Evolutionary conservation across 2,113 vertebrate species (phyloP).

Genomic region (Solenodon paradoxus): DNA sequence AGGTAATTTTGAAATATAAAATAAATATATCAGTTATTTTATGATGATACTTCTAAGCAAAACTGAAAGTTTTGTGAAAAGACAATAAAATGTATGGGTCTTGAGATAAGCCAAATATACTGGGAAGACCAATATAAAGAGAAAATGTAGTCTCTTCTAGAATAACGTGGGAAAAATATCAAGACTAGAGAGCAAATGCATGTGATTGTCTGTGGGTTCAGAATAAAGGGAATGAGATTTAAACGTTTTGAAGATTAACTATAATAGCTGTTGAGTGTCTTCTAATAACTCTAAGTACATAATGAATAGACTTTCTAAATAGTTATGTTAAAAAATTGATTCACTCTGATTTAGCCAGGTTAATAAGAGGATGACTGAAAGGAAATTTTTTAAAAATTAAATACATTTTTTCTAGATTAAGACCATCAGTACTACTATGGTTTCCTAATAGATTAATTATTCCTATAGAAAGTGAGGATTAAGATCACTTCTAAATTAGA

Average conservation of each 20-base stretch:
- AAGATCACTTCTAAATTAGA: not conserved
- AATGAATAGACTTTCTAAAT: not conserved
- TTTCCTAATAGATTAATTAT: not conserved
- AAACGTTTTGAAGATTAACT: not conserved
- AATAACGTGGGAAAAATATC: not conserved
- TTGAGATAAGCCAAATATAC: not conserved
- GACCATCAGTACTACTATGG: not conserved
- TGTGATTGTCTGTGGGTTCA: not conserved
- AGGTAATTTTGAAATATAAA: not conserved
- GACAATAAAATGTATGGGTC: not conserved
- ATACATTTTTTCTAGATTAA: not conserved
- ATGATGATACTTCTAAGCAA: not conserved
- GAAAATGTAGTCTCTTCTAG: not conserved
- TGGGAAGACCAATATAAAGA: not conserved
- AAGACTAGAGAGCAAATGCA: not conserved
- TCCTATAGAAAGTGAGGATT: not conserved
- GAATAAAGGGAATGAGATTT: not conserved
- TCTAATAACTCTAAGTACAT: not conserved
- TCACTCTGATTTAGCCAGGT: not conserved
- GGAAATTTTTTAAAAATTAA: not conserved
- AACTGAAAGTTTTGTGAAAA: not conserved
- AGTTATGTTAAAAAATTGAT: not conserved
- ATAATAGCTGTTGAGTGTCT: not conserved
- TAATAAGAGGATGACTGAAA: not conserved
- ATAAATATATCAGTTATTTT: not conserved